Base-by-base conservation (phyloP, 2,797 vertebrate genomes). In the Sebastes kiyomatsui region DNA sequence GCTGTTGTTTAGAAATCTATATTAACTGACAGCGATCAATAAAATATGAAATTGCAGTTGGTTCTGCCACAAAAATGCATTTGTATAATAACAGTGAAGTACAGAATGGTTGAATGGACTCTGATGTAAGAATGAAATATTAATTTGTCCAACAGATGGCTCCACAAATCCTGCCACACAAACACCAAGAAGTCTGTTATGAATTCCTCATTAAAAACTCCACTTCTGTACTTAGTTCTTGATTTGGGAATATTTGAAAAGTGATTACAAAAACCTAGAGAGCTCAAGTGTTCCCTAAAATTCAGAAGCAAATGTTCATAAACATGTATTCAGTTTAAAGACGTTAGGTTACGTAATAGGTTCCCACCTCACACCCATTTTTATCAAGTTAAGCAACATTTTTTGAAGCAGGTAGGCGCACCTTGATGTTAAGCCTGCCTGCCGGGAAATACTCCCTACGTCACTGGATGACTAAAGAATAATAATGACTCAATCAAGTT, bases 311-410 rank as follows among this genome's bases (percentile, higher is more conserved):
- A 12, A 9, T 1, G 4, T 4, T 59, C 4, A 3, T 20, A 1
- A 59, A 52, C 5, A 18, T 18, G 22, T 18, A 14, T 23, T 64
- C 0, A 6, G 18, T 32, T 54, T 1, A 6, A 22, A 11, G 10
- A 1, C 1, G 0, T 8, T 6, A n/a, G 28, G 46, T 72, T 66
- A 49, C 2, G 4, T 71, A 61, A 67, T 20, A 5, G 2, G 3
- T 20, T 2, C 16, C 2, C 1, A 11, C 9, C 6, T 67, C 67
- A 79, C 52, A 49, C 55, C 52, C 23, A 5, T 18, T 58, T 22
- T 3, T 38, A 73, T 76, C 76, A 65, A 68, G 89, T 88, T 81
- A 6, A 69, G 35, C 84, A 75, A 80, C 87, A 86, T 90, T 86
- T 76, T 46, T 70, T 65, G 18, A 1, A 58, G 25, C 23, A 14